Base-by-base conservation (phyloP, 1,140 invertebrate genomes). In the Trichonephila inaurata region DNA sequence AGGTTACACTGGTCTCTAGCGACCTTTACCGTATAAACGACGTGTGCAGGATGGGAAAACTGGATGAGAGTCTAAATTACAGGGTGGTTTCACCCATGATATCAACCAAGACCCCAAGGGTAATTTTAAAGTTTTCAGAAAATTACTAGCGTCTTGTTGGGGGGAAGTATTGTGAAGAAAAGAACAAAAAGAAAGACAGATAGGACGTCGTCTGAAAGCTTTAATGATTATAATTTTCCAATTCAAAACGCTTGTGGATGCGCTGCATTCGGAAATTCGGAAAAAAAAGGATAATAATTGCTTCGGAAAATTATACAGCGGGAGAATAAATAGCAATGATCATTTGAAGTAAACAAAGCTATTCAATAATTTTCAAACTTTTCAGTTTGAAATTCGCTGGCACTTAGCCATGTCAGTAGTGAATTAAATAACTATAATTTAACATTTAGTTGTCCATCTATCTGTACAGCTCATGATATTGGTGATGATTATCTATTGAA, bases 161-260 rank as follows among this genome's bases (percentile, higher is more conserved):
- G 72, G 28, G 72, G 69, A 33, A 77, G 28, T 77, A 77, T 18
- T 16, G 82, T 58, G 82, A 58, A 85, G 82, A 58, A 85, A 85
- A 85, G 82, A 85, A 85, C 82, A 58, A 85, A 24, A 85, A 58
- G 24, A 60, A 64, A 87, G 28, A 58, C 10, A 28, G 24, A 24
- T 77, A 77, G 24, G n/a, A 60, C 51, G 24, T 64, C 28, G 18
- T 87, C 24, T 33, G 33, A 40, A 61, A 64, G 61, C 24, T 12
- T 87, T 87, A 87, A 87, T 87, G 85, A 87, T 64, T 33, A 87
- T 87, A 87, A 87, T 87, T 87, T 87, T 61, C 85, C 85, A 64
- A 87, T 87, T 87, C 58, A 24, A 62, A 77, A 77, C 72, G 28
- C 33, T 77, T 40, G 72, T 28, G 28, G 72, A 77, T 77, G 18